Conservation (phyloP, 1,140 invertebrate species). For the Caerostris darwini region DNA sequence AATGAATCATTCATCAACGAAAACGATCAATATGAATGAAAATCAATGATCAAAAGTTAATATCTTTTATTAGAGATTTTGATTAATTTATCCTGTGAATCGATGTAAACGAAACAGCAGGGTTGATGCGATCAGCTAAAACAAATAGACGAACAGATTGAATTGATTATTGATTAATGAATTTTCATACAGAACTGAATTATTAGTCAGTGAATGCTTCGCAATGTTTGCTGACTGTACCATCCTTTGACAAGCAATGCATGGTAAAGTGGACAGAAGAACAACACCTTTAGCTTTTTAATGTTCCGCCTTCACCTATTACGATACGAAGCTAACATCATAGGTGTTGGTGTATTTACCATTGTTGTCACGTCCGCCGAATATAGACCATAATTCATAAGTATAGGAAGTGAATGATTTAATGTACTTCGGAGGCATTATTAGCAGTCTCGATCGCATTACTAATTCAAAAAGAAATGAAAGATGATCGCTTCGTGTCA, state of each 20-base stretch:
- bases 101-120: slow-evolving; percentile 28
- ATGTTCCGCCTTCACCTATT: slow-evolving; percentile 60
- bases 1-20: slow-evolving; percentile 1
- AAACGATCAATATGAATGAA: slow-evolving; percentile 8
- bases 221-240: slow-evolving; percentile 40
- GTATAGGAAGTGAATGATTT: slow-evolving; percentile 74
- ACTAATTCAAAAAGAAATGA: slow-evolving; percentile 76
- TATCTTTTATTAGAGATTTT: slow-evolving; percentile 31
- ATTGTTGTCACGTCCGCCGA: slow-evolving; percentile 72
- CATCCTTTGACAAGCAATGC: slow-evolving; percentile 15
- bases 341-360: slow-evolving; percentile 70
- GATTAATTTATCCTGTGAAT: slow-evolving; percentile 23
- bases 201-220: slow-evolving; percentile 45
- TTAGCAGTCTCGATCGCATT: slow-evolving; percentile 40
- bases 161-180: slow-evolving; percentile 54
- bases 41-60: slow-evolving; percentile 32
- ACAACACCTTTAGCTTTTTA: slow-evolving; percentile 30
- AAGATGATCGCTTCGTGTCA: slow-evolving; percentile 57
- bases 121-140: slow-evolving; percentile 1
- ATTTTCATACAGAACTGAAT: slow-evolving; percentile 52
- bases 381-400: slow-evolving; percentile 75
- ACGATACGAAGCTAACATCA: slow-evolving; percentile 48
- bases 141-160: slow-evolving; percentile 1
- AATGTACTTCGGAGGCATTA: slow-evolving; percentile 55
- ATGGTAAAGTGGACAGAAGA: neutral